Conservation (phyloP, 2,113 vertebrate species). For the Ameiurus melas region DNA sequence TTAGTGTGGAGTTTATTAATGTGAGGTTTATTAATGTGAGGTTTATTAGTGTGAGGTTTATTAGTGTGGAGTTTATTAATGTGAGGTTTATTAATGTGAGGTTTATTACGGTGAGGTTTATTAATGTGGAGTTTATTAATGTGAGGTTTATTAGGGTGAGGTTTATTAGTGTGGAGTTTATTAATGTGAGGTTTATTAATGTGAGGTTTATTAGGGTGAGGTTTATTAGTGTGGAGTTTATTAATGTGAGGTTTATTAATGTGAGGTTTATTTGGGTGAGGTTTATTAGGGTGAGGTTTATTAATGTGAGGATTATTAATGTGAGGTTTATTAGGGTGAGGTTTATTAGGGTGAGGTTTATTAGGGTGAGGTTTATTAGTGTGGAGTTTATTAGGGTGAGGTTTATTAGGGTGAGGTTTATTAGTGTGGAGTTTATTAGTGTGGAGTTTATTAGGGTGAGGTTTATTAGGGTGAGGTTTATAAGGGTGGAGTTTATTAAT, state of each 20-base stretch:
- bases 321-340: not conserved
- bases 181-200: too few species aligned
- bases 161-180: too few species aligned
- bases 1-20: not conserved
- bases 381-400: not conserved
- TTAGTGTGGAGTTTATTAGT: not conserved
- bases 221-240: not conserved
- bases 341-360: not conserved
- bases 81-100: not conserved
- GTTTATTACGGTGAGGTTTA: not conserved
- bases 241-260: not conserved
- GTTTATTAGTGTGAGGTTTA: not conserved
- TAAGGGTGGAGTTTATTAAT: not conserved
- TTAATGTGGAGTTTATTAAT: not conserved
- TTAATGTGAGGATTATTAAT: too few species aligned
- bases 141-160: too few species aligned
- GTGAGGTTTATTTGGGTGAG: too few species aligned
- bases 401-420: not conserved
- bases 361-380: not conserved
- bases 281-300: too few species aligned
- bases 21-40: not conserved
- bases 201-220: not conserved
- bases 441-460: not conserved
- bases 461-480: too few species aligned
- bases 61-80: not conserved